Evolutionary conservation across 2,113 vertebrate species (phyloP).

Genomic region (Varanus salvator): DNA sequence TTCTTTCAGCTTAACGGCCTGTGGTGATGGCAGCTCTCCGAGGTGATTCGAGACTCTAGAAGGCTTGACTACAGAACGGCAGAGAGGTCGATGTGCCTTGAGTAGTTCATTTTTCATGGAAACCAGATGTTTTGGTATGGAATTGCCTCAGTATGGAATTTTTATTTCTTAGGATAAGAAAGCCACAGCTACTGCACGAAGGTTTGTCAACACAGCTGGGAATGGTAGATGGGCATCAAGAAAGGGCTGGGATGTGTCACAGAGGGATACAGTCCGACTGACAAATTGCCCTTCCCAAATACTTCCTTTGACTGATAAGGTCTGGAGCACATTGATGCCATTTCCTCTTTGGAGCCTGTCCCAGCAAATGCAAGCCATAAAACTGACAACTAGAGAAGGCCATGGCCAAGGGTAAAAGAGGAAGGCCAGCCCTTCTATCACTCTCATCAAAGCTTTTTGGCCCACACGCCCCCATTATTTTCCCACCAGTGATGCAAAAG

Average conservation of each 20-base stretch:
- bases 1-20: not conserved
- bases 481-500: not conserved
- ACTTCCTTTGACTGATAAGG: not conserved
- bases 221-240: not conserved
- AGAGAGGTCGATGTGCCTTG: not conserved
- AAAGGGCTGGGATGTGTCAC: not conserved
- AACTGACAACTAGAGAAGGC: not conserved
- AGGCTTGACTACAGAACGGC: not conserved
- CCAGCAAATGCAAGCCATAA: not conserved
- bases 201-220: not conserved
- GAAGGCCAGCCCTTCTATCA: conserved; percentile 22
- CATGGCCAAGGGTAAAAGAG: not conserved
- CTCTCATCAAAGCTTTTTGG: conserved; percentile 51
- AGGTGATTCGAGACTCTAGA: not conserved
- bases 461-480: conserved; percentile 9
- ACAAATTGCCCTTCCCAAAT: not conserved
- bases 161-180: not conserved
- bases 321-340: conserved; percentile 16
- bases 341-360: not conserved
- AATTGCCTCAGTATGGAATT: not conserved
- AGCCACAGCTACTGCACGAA: not conserved
- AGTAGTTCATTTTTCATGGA: not conserved
- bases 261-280: not conserved
- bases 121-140: not conserved
- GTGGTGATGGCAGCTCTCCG: not conserved